phyloP scores from a whole-genome alignment of 2,888 invertebrate genomes.

The Cephus sareptanus region DNA sequence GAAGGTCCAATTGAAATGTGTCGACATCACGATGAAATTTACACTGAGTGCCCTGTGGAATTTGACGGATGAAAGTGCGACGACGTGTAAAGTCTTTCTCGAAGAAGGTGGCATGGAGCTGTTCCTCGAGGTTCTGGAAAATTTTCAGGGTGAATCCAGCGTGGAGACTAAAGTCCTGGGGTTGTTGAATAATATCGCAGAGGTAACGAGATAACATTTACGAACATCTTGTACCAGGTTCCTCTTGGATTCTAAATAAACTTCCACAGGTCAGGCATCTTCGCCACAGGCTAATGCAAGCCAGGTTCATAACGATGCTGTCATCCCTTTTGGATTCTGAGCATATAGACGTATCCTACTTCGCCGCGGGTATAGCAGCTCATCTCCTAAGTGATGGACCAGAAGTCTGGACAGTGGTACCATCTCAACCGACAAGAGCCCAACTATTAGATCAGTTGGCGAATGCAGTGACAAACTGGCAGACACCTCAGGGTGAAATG shows the following conservation, averaged over 20 bases:
- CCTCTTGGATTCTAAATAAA: not conserved
- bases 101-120: slow-evolving; percentile 75
- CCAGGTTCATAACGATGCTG: slow-evolving; percentile 69
- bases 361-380: slow-evolving; percentile 79
- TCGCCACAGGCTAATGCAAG: slow-evolving; percentile 68
- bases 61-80: slow-evolving; percentile 80
- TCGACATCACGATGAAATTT: slow-evolving; percentile 80
- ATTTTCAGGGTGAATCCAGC: slow-evolving; percentile 72
- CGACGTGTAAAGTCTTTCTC: slow-evolving; percentile 77
- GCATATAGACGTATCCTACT: slow-evolving; percentile 78
- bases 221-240: not conserved
- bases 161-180: slow-evolving; percentile 83
- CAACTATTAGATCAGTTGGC: slow-evolving; percentile 62
- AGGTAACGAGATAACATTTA: slow-evolving; percentile 66
- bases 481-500: slow-evolving; percentile 79
- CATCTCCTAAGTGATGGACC: slow-evolving; percentile 74
- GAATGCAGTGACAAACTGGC: slow-evolving; percentile 73
- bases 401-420: slow-evolving; percentile 66
- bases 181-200: slow-evolving; percentile 80
- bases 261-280: slow-evolving; percentile 68
- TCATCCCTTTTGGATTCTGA: slow-evolving; percentile 69
- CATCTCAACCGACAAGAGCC: slow-evolving; percentile 42
- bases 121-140: slow-evolving; percentile 75
- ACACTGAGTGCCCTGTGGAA: slow-evolving; percentile 83
- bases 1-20: slow-evolving; percentile 67